phyloP scores from a whole-genome alignment of 2,888 invertebrate species.

The Andrena haemorrhoa region DNA sequence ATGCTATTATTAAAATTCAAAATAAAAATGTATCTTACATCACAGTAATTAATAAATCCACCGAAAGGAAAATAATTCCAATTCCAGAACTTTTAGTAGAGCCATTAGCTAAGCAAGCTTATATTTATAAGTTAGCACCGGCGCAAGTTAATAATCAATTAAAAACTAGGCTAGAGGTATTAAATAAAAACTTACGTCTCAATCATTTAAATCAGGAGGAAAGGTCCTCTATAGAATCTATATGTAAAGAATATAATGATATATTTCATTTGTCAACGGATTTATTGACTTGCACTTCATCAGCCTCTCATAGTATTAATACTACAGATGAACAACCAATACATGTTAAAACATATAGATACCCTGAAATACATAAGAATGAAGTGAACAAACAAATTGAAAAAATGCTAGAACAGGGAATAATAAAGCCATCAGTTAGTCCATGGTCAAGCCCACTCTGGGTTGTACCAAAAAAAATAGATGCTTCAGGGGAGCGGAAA shows the following conservation, averaged over 20 bases:
- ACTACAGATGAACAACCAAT: slow-evolving; percentile 2
- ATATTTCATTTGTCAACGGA: slow-evolving; percentile 2
- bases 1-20: slow-evolving; percentile 5
- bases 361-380: slow-evolving; percentile 12
- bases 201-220: slow-evolving; percentile 8
- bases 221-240: background rate
- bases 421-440: slow-evolving; percentile 8
- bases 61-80: background rate
- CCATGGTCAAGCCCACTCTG: slow-evolving; percentile 21
- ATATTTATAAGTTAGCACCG: slow-evolving; percentile 8
- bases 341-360: background rate
- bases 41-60: background rate
- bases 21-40: background rate
- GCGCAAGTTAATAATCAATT: background rate
- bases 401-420: slow-evolving; percentile 24
- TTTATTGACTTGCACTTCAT: background rate
- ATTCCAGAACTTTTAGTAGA: background rate
- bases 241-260: background rate
- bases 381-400: slow-evolving; percentile 24
- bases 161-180: background rate
- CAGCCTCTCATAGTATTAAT: background rate
- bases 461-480: slow-evolving; percentile 18
- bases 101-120: background rate
- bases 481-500: slow-evolving; percentile 12
- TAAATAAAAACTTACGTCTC: slow-evolving; percentile 8